Evolutionary conservation across 2,888 invertebrate genomes (phyloP), one percentile per base, ranked within the genome.

Genomic region (Ophonus ardosiacus): DNA sequence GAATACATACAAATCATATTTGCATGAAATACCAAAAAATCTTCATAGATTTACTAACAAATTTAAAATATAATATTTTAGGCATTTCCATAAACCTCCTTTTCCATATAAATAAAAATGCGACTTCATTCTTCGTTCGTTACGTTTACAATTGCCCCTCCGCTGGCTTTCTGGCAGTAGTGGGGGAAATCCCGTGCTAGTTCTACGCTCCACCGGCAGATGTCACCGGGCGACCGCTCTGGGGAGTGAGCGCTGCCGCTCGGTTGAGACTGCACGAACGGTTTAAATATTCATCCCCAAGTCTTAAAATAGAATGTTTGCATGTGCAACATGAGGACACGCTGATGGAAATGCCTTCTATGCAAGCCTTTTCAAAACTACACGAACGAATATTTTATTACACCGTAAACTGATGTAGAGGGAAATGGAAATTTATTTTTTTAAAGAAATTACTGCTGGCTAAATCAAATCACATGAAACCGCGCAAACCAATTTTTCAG

Each of bases 231-330:
- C 40, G 24, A 65, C 56, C 65, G 71, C 81, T 10, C 65, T 68
- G 59, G 74, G 74, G 76, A 83, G 61, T 76, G 83, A 59, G 74
- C 59, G 43, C 83, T 21, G 76, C n/a, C 31, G 31, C 5, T 31
- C 31, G 2, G 31, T 31, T 31, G 31, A 31, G 31, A 31, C 31
- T 83, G 83, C 81, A 81, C 51, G 71, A 81, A 81, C 65, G 61
- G 40, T 38, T 82, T 83, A 83, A 83, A 83, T 83, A 83, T 83
- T 71, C 74, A 83, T 76, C 59, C 40, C 21, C 61, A 21, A 57
- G 18, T 83, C 83, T 82, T 82, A 82, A 82, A 82, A 82, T 82
- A 82, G 82, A 82, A 61, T 82, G 82, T 71, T 71, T 82, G 76
- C 76, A 76, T 59, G 71, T 83, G 74, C 83, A 83, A 57, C 74